Evolutionary conservation across 1,140 invertebrate species (phyloP).

Genomic region (Cydia strobilella): DNA sequence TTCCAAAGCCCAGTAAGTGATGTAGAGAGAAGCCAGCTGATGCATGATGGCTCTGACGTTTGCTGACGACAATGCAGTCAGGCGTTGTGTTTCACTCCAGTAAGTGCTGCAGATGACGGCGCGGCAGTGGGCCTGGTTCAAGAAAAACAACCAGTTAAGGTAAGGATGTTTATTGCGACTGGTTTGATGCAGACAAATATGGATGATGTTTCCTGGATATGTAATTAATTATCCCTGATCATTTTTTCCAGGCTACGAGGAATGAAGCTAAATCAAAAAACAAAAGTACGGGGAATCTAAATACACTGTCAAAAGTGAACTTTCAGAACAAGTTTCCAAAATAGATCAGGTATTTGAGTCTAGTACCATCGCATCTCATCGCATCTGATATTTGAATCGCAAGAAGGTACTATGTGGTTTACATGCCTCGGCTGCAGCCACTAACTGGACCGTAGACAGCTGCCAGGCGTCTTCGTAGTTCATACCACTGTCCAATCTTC

Average conservation of each 20-base stretch:
- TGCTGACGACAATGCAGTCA: conserved; percentile 79
- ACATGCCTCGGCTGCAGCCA: conserved; percentile 84
- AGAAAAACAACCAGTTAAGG: not conserved
- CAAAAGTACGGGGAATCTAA: too few relatives aligned
- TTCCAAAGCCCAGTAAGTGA: conserved; percentile 86
- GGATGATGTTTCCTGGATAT: too few relatives aligned
- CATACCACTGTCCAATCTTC: conserved; percentile 81
- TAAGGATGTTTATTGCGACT: not conserved
- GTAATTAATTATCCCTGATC: too few relatives aligned
- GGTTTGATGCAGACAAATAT: not conserved
- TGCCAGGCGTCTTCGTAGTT: conserved; percentile 90
- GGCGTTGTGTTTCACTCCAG: conserved; percentile 77
- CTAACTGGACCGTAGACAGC: conserved; percentile 88
- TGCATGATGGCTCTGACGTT: conserved; percentile 83
- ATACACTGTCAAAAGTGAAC: too few relatives aligned
- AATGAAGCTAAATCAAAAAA: too few relatives aligned
- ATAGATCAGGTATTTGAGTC: too few relatives aligned
- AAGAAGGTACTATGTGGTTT: not conserved
- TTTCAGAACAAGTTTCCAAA: too few relatives aligned
- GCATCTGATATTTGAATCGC: too few relatives aligned
- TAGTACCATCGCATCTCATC: too few relatives aligned
- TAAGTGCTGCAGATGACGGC: conserved; percentile 86
- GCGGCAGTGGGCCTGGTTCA: conserved; percentile 85
- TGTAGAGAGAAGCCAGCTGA: conserved; percentile 88
- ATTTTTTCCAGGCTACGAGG: too few relatives aligned